Evolutionary conservation across 2,888 invertebrate species (phyloP), one percentile per base, ranked within the genome.

Genomic region (Mongoloraphidia duomilia): DNA sequence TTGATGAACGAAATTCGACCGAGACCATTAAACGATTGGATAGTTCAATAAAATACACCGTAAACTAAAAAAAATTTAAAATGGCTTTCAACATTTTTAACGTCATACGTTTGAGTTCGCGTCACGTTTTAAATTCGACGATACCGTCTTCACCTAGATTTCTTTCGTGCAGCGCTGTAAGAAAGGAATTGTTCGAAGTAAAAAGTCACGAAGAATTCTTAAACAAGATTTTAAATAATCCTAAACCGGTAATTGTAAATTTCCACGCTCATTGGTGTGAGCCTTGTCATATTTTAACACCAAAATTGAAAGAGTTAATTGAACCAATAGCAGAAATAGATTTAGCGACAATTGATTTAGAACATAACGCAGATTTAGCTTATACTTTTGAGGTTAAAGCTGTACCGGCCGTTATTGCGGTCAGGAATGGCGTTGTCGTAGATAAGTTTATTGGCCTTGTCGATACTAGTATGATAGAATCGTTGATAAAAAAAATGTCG

Each of bases 211-310:
- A 79, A 52, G 86, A 86, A 56, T 87, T 87, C 65, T 75, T 85
- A 53, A 75, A 76, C 56, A 87, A 85, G 74, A 87, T 89, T 46
- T 84, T 90, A 78, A 85, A 88, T 64, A 87, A 84, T 57, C 76
- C 79, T 37, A 81, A 82, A 59, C 85, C 89, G 34, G 89, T 90
- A n/a, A 86, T 90, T 64, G 88, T 90, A 1, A 90, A 89, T 64
- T 90, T 90, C 63, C 90, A 90, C 61, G 90, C 90, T 0, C 88
- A 90, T 57, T 90, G 90, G 90, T 90, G 90, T 61, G 88, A 88
- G 65, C 89, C 90, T 0, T 90, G 90, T 65, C 87, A 87, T 67
- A 84, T 88, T 59, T 71, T 90, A 11, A 89, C 89, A 1, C 89
- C 89, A 2, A 85, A 86, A 66, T 75, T 90, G 64, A 78, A 78